Evolutionary conservation across 2,113 vertebrate species (phyloP), one percentile per base, ranked within the genome.

Genomic region (Cepphus grylle): DNA sequence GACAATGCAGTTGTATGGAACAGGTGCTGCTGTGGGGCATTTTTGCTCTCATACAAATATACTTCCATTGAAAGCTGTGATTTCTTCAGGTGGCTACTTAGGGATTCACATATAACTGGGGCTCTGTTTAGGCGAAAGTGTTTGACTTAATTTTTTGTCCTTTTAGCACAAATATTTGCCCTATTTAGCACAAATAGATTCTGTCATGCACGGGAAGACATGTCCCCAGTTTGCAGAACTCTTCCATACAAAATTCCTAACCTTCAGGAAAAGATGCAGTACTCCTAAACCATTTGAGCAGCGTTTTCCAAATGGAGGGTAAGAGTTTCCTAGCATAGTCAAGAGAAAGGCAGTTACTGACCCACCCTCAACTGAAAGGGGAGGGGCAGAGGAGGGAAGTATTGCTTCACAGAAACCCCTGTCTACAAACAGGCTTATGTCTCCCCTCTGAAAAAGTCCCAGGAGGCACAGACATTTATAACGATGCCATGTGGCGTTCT

Each of bases 281-380:
- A 21, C 15, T 73, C 50, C 38, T 52, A 50, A 76, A 53, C 17
- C 56, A 69, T 45, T 81, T 80, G 32, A 94, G 34, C 11, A 62
- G 34, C 9, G 2, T 85, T 93, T 91, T 82, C 79, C 53, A 80
- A 10, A 63, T 2, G 38, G 52, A 53, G 72, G 49, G 8, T 66
- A 47, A 79, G 23, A 40, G 49, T 89, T 86, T 80, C 62, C 66
- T 34, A 49, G 55, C 34, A 4, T 5, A 77, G 90, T 56, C 50
- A 71, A 47, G 74, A 90, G 50, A 50, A 92, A 86, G 47, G 47
- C 94, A 91, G 93, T 96, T 97, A 73, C 71, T 50, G 81, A 85
- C 67, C 87, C 91, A 95, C 91, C 93, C 84, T 96, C 71, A 94
- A 59, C 81, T 81, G 89, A 88, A 80, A 59, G 10, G 71, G 86